phyloP scores from a whole-genome alignment of 2,888 invertebrate species.

The Morpho deidamia region DNA sequence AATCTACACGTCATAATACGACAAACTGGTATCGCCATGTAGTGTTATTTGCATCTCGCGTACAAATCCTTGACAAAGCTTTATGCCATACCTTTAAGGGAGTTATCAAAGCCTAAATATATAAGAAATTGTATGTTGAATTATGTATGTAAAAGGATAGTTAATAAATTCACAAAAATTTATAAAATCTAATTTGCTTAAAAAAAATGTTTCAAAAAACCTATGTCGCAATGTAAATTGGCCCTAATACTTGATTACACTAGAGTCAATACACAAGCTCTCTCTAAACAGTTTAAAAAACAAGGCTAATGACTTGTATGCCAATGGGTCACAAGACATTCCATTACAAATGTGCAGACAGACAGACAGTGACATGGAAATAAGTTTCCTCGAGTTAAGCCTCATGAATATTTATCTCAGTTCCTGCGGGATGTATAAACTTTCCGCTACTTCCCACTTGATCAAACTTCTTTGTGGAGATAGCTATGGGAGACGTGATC shows the following conservation, averaged over 20 bases:
- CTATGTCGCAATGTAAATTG: background rate
- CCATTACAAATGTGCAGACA: slow-evolving; percentile 68
- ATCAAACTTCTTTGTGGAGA: slow-evolving; percentile 56
- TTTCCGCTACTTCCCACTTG: slow-evolving; percentile 71
- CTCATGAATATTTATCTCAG: slow-evolving; percentile 75
- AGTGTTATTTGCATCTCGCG: too few relatives aligned
- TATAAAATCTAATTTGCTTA: too few relatives aligned
- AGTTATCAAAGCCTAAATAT: too few relatives aligned
- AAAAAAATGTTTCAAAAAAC: background rate
- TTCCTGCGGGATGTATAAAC: slow-evolving; percentile 63
- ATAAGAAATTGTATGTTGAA: too few relatives aligned
- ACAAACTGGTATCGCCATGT: too few relatives aligned
- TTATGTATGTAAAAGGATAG: too few relatives aligned
- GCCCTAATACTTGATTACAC: background rate
- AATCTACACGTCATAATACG: too few relatives aligned
- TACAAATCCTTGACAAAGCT: too few relatives aligned
- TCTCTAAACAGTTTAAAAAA: slow-evolving; percentile 13
- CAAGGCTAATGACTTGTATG: slow-evolving; percentile 14
- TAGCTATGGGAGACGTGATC: slow-evolving; percentile 12
- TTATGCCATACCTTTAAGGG: too few relatives aligned
- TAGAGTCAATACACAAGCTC: slow-evolving; percentile 1
- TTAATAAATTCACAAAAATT: too few relatives aligned
- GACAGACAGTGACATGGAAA: slow-evolving; percentile 69
- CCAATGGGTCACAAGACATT: slow-evolving; percentile 17
- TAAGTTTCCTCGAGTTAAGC: slow-evolving; percentile 68